A percentile compares a stretch with the other conserved stretches of the same genome.
Evolutionary conservation across 2,888 invertebrate genomes (phyloP).

Genomic region (Yponomeuta plumbellus): DNA sequence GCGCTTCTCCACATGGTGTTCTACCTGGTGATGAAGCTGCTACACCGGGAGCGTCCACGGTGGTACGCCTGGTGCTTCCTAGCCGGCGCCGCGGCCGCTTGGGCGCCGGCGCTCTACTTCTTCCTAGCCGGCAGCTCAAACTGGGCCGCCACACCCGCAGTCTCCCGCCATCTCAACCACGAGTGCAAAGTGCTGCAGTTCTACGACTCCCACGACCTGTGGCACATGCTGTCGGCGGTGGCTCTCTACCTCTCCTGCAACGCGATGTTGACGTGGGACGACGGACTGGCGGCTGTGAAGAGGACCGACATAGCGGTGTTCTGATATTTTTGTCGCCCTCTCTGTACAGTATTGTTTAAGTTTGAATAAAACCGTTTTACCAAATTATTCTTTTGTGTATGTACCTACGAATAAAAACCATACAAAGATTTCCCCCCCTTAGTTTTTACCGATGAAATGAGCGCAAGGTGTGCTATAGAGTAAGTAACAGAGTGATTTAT

Average conservation of each 20-base stretch:
- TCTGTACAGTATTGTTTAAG: not conserved
- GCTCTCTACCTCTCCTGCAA: constrained; percentile 90
- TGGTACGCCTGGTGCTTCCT: constrained; percentile 81
- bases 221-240: constrained; percentile 90
- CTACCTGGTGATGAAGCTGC: constrained; percentile 90
- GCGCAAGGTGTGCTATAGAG: no score
- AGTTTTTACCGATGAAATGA: no score
- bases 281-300: constrained; percentile 84
- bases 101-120: constrained; percentile 82
- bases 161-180: constrained; percentile 78
- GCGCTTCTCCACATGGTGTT: constrained; percentile 87
- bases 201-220: constrained; percentile 91
- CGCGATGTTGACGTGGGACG: constrained; percentile 88
- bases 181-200: constrained; percentile 75
- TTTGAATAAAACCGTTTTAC: not conserved
- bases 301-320: constrained; percentile 88
- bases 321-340: constrained; percentile 44
- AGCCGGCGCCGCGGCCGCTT: constrained; percentile 78
- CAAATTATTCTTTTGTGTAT: not conserved
- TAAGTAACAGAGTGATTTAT: no score
- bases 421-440: no score
- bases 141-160: constrained; percentile 80
- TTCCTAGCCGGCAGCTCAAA: constrained; percentile 39
- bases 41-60: constrained; percentile 79
- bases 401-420: no score